phyloP scores from a whole-genome alignment of 2,113 vertebrate genomes.

The Charadrius vociferus region DNA sequence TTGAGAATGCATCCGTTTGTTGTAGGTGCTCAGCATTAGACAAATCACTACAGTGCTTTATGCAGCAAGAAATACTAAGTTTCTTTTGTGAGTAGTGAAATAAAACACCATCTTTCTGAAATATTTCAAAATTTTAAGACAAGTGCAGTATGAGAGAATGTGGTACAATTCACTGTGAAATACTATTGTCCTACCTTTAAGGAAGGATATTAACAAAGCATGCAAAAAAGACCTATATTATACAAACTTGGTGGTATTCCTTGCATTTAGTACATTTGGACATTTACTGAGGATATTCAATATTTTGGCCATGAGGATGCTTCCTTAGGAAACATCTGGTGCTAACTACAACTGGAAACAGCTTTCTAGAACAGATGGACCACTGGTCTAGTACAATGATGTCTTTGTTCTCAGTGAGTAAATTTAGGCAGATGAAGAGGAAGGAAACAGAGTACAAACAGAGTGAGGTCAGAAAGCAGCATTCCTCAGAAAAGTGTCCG shows the following conservation, averaged over 20 bases:
- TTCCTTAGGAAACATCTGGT: constrained; percentile 65
- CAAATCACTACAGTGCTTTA: neutral
- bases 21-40: neutral
- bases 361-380: constrained; percentile 26
- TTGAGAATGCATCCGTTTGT: neutral
- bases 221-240: neutral
- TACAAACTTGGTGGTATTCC: neutral
- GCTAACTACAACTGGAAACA: neutral
- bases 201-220: neutral
- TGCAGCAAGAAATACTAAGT: neutral
- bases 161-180: neutral
- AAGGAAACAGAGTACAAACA: neutral
- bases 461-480: neutral
- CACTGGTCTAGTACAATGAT: neutral
- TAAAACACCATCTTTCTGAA: neutral
- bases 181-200: neutral
- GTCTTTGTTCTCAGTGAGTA: constrained; percentile 37
- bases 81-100: neutral
- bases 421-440: constrained; percentile 42
- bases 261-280: neutral
- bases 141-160: neutral
- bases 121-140: neutral
- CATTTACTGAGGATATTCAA: neutral
- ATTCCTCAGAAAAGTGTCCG: accelerated
- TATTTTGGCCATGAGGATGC: neutral